Conservation (phyloP, 2,113 vertebrate species). For the Corythornis madagascariensis region DNA sequence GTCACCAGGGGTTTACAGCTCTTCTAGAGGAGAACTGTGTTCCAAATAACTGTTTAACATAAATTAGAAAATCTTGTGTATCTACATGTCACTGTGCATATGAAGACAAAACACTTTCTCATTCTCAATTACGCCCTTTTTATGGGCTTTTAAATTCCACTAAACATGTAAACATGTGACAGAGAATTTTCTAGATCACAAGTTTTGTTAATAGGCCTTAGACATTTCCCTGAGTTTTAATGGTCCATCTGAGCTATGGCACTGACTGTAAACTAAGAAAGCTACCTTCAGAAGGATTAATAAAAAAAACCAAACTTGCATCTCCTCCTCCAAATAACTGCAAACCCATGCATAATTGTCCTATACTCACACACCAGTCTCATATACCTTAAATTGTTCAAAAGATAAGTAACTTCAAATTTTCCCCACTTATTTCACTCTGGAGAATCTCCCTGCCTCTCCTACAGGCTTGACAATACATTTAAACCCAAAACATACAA, state of each 20-base stretch:
- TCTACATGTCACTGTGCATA: no score
- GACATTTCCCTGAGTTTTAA: not conserved
- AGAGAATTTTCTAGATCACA: not conserved
- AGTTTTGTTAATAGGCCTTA: not conserved
- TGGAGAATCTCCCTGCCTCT: not conserved
- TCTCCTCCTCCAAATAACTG: not conserved
- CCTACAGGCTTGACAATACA: not conserved
- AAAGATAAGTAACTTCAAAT: not conserved
- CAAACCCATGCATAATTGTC: not conserved
- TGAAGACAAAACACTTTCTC: not conserved
- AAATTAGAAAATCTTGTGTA: not conserved
- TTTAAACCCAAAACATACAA: not conserved
- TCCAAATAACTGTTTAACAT: not conserved
- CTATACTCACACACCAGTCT: not conserved
- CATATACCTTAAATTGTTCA: not conserved
- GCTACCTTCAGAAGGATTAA: not conserved
- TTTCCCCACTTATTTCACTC: not conserved
- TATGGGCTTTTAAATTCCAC: not conserved
- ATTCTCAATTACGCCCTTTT: not conserved
- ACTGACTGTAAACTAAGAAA: not conserved
- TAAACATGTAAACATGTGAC: rapidly evolving
- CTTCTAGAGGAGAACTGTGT: not conserved
- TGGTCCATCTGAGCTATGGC: not conserved
- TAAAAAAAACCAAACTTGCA: not conserved
- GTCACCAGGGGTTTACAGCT: not conserved